Evolutionary conservation across 2,888 invertebrate genomes (phyloP).

Genomic region (Leptinotarsa rubiginosa): DNA sequence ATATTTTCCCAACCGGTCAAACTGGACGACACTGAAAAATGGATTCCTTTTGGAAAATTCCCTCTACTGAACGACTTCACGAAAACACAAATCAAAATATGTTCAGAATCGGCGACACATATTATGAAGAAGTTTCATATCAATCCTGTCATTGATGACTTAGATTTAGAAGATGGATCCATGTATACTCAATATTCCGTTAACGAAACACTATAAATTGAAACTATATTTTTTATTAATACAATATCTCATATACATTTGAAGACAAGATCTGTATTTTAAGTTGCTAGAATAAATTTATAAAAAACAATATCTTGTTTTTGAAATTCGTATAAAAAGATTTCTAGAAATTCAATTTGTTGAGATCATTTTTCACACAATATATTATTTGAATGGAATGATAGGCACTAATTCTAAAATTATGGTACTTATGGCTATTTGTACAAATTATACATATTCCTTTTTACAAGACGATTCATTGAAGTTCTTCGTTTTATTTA

Average conservation of each 20-base stretch:
- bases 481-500: background rate
- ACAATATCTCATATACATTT: slow-evolving; percentile 1
- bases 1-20: slow-evolving; percentile 72
- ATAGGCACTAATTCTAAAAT: slow-evolving; percentile 19
- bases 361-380: slow-evolving; percentile 21
- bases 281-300: slow-evolving; percentile 6
- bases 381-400: slow-evolving; percentile 23
- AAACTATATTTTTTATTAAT: background rate
- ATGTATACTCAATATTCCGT: slow-evolving; percentile 6
- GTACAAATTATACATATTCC: slow-evolving; percentile 22
- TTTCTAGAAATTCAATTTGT: slow-evolving; percentile 20
- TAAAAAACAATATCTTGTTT: background rate
- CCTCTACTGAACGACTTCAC: slow-evolving; percentile 48
- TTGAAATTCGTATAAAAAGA: slow-evolving; percentile 23
- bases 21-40: slow-evolving; percentile 64
- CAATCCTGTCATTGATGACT: background rate
- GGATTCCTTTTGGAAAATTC: slow-evolving; percentile 64
- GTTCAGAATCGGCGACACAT: background rate
- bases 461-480: background rate
- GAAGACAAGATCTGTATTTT: background rate
- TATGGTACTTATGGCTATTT: slow-evolving; percentile 20
- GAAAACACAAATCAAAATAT: slow-evolving; percentile 32
- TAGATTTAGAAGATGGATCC: background rate
- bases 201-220: background rate
- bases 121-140: background rate